These are phyloP conservation scores for Drosophila eugracilis DNA, from an alignment of 1,140 invertebrate genomes.

Conservation along the genomic window DNA sequence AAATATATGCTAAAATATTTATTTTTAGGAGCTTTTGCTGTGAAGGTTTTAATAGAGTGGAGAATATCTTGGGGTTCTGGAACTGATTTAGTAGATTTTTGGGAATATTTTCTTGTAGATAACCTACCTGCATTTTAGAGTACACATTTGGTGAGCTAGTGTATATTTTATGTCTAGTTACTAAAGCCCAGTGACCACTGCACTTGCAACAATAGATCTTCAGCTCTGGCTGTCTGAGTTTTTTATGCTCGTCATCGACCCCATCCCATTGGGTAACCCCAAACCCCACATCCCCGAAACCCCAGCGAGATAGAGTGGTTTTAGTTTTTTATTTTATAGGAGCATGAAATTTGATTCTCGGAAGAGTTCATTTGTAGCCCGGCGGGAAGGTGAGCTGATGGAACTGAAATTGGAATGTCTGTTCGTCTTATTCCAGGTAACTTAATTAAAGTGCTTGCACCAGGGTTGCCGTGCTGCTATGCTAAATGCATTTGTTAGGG, in stretches of 20 bases:
- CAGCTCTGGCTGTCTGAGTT: constrained; percentile 17
- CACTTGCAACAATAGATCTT: constrained; percentile 13
- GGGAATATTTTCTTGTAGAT: too few relatives aligned
- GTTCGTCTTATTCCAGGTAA: constrained; percentile 28
- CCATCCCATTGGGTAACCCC: constrained; percentile 6
- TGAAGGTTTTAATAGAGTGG: too few relatives aligned
- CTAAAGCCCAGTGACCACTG: constrained; percentile 6
- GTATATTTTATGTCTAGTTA: background rate
- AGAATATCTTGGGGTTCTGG: too few relatives aligned
- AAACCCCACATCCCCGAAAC: constrained; percentile 5
- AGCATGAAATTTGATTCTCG: constrained; percentile 80
- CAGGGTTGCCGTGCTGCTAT: constrained; percentile 7
- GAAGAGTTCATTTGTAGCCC: constrained; percentile 75
- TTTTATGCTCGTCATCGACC: constrained; percentile 44
- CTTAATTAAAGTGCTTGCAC: constrained; percentile 54
- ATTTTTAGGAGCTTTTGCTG: background rate
- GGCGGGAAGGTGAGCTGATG: constrained; percentile 42
- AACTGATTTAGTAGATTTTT: too few relatives aligned
- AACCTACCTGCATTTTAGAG: too few relatives aligned
- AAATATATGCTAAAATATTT: background rate
- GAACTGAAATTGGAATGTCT: constrained; percentile 44
- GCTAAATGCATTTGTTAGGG: constrained; percentile 20
- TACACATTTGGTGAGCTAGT: background rate
- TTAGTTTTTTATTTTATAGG: constrained; percentile 43
- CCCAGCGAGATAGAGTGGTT: constrained; percentile 39